A percentile compares a stretch with the other conserved stretches of the same genome.
These are phyloP conservation scores for Anniella stebbinsi DNA, from an alignment of 2,797 vertebrate genomes.

Conservation along the genomic window DNA sequence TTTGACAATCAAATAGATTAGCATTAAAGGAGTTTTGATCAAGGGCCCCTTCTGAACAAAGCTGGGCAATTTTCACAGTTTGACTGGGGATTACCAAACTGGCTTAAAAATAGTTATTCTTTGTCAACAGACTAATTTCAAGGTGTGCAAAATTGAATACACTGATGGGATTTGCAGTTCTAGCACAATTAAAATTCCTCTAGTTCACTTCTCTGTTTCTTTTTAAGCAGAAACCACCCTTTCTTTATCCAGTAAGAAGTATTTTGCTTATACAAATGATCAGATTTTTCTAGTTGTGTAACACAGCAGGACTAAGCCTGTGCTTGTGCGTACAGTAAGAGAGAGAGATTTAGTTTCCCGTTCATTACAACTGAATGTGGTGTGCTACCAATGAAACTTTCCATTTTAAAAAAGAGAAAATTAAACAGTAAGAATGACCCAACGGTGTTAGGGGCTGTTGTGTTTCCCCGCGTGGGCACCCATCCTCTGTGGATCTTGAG, in stretches of 20 bases:
- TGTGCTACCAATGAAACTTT: conserved; percentile 74
- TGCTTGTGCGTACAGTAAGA: conserved; percentile 62
- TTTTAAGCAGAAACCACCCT: background rate
- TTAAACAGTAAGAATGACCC: conserved; percentile 26
- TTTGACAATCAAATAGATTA: background rate
- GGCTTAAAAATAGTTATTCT: conserved; percentile 40
- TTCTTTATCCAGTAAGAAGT: background rate
- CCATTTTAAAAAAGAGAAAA: conserved; percentile 3
- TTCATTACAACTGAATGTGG: conserved; percentile 73
- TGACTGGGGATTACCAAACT: conserved; percentile 27
- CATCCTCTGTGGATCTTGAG: conserved; percentile 98
- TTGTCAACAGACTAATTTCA: conserved; percentile 68
- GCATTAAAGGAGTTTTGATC: background rate
- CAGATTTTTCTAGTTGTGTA: conserved; percentile 53
- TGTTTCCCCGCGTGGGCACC: conserved; percentile 92
- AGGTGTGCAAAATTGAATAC: conserved; percentile 63
- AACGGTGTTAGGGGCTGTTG: conserved; percentile 80
- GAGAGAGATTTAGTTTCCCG: conserved; percentile 65
- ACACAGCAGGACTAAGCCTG: conserved; percentile 57
- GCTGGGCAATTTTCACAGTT: background rate
- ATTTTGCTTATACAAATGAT: conserved; percentile 50
- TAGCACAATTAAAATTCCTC: conserved; percentile 45
- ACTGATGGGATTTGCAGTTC: conserved; percentile 42
- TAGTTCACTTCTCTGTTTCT: background rate
- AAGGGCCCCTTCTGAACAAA: background rate